These are phyloP conservation scores for Myotis findleyi DNA, from an alignment of 2,797 vertebrate species.

Conservation along the genomic window DNA sequence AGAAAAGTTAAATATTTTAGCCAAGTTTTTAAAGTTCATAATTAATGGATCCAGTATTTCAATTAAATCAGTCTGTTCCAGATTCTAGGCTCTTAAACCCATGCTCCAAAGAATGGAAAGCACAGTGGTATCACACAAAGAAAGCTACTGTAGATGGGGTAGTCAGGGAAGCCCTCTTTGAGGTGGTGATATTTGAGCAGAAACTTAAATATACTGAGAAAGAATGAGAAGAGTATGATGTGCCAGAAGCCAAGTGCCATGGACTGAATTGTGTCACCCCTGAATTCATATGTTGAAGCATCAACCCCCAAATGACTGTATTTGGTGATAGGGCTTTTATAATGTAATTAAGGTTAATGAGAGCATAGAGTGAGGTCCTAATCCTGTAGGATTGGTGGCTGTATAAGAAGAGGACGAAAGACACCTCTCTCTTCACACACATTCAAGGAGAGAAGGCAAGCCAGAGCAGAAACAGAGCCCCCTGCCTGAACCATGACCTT, in stretches of 20 bases:
- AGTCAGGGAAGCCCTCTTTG: not conserved
- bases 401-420: not conserved
- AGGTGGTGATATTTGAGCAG: not conserved
- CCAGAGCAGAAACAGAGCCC: not conserved
- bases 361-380: not conserved
- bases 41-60: not conserved
- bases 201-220: not conserved
- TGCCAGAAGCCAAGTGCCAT: not conserved
- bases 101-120: not conserved
- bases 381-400: not conserved
- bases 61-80: not conserved
- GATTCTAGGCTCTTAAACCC: not conserved
- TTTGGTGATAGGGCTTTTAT: not conserved
- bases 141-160: not conserved
- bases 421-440: not conserved
- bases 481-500: not conserved
- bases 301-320: not conserved
- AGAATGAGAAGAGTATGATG: not conserved
- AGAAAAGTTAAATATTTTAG: not conserved
- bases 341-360: not conserved
- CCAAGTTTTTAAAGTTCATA: not conserved
- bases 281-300: not conserved
- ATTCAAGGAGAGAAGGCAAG: not conserved
- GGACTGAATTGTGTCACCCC: not conserved
- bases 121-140: not conserved